A percentile compares a stretch with the other conserved stretches of the same genome.
phyloP scores from a whole-genome alignment of 2,888 invertebrate species.

The Hanleya hanleyi region DNA sequence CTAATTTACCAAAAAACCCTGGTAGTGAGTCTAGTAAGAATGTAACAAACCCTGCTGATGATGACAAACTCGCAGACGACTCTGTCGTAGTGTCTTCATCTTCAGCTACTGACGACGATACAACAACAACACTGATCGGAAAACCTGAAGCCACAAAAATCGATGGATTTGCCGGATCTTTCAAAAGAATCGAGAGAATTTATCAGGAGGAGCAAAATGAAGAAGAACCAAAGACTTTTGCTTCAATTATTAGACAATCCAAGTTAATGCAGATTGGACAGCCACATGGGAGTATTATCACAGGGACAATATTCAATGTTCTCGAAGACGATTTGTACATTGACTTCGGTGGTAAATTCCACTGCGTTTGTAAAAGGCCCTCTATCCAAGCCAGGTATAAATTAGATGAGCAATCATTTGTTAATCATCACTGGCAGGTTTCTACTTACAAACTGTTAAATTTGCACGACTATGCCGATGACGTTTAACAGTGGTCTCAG shows the following conservation, averaged over 20 bases:
- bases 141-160: no score
- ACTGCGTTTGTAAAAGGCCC: slow-evolving; percentile 93
- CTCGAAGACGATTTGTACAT: slow-evolving; percentile 96
- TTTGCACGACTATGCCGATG: no score
- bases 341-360: slow-evolving; percentile 99
- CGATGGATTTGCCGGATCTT: no score
- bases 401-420: slow-evolving; percentile 26
- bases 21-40: no score
- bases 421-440: neutral
- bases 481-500: no score
- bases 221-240: slow-evolving; percentile 77
- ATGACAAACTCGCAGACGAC: no score
- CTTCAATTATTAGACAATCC: slow-evolving; percentile 86
- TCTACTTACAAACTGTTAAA: no score
- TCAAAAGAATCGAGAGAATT: neutral
- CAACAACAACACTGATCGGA: no score
- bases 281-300: slow-evolving; percentile 77
- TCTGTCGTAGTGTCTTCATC: no score
- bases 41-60: no score
- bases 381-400: slow-evolving; percentile 80
- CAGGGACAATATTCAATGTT: slow-evolving; percentile 89
- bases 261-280: slow-evolving; percentile 84
- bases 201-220: slow-evolving; percentile 76
- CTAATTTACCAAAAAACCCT: no score
- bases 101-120: no score